Evolutionary conservation across 2,888 invertebrate genomes (phyloP).

Genomic region (Adineta ricciae): DNA sequence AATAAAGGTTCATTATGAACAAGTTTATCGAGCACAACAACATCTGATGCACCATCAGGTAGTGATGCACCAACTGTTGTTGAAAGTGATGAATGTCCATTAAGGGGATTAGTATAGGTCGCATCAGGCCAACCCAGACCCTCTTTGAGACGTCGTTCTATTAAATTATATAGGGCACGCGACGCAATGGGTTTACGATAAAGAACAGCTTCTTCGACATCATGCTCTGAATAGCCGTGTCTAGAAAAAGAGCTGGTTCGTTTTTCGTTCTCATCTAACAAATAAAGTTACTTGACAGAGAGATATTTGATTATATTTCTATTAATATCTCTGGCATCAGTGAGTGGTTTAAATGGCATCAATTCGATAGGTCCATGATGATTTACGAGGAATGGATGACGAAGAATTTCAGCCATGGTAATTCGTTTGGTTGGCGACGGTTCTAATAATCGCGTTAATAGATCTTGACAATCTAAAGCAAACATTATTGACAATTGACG

Average conservation of each 20-base stretch:
- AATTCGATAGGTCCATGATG: conserved; percentile 32
- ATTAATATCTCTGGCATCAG: conserved; percentile 29
- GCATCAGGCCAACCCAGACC: conserved; percentile 29
- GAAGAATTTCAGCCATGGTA: conserved; percentile 38
- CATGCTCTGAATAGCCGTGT: conserved; percentile 31
- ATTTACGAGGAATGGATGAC: conserved; percentile 40
- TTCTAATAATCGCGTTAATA: conserved; percentile 39
- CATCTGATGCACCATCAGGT: background rate
- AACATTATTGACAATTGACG: background rate
- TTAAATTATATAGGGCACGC: conserved; percentile 31
- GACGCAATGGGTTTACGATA: conserved; percentile 30
- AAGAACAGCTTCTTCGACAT: conserved; percentile 30
- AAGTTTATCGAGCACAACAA: background rate
- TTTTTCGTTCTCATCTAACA: too few relatives aligned
- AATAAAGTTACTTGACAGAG: conserved; percentile 21
- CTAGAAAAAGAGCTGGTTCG: too few relatives aligned
- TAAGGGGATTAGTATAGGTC: conserved; percentile 11
- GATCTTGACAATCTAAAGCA: conserved; percentile 39
- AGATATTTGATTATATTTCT: conserved; percentile 28
- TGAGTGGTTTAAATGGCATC: conserved; percentile 29
- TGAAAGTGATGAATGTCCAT: background rate
- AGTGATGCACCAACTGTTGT: background rate
- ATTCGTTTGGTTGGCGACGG: conserved; percentile 38
- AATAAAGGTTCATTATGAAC: background rate
- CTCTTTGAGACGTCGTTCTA: conserved; percentile 29